These are phyloP conservation scores for Meriones psammophilus DNA, from an alignment of 2,797 vertebrate genomes.

Conservation along the genomic window DNA sequence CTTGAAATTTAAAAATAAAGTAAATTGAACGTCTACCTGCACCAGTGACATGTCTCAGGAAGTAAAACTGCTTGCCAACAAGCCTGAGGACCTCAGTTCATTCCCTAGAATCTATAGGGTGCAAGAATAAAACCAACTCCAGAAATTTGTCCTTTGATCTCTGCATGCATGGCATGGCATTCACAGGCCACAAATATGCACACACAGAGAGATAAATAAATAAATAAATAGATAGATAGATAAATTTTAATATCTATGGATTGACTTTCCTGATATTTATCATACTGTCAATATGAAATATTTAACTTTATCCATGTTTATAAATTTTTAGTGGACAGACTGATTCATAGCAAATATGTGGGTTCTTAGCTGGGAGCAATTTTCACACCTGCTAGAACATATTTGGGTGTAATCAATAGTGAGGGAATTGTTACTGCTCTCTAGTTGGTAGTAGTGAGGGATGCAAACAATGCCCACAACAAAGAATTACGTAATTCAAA, in stretches of 20 bases:
- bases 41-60: neutral
- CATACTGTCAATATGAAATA: conserved; percentile 59
- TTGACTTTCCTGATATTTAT: conserved; percentile 44
- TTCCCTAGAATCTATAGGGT: neutral
- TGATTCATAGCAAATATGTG: conserved; percentile 62
- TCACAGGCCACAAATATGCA: no score
- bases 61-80: neutral
- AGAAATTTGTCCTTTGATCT: neutral
- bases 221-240: neutral
- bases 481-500: neutral
- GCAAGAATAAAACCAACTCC: neutral
- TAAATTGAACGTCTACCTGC: neutral
- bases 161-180: neutral
- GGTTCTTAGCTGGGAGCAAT: neutral
- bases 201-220: neutral
- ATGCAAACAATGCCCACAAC: neutral
- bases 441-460: neutral
- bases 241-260: conserved; percentile 28
- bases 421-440: neutral
- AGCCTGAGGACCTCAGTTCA: neutral
- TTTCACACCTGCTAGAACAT: neutral
- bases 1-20: neutral
- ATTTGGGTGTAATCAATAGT: neutral
- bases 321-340: conserved; percentile 51
- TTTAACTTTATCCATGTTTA: conserved; percentile 61